These are phyloP conservation scores for Scotopteryx bipunctaria DNA, from an alignment of 2,888 invertebrate genomes.

Conservation along the genomic window DNA sequence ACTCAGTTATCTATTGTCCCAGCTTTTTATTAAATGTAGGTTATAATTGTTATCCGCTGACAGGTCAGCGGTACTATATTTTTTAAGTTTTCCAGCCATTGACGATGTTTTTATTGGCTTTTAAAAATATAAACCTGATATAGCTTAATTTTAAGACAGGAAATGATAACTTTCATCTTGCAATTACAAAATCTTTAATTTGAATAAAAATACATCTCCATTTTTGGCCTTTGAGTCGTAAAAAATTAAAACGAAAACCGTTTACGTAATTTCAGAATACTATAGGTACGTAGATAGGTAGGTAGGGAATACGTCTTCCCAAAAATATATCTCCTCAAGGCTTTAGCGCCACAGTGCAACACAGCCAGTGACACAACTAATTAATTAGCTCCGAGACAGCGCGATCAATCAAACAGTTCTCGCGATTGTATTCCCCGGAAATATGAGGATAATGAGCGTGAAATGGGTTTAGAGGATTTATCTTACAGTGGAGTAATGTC, in stretches of 20 bases:
- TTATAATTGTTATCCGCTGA: no score
- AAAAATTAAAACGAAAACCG: slow-evolving; percentile 6
- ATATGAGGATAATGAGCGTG: slow-evolving; percentile 4
- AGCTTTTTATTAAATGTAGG: not conserved
- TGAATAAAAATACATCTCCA: not conserved
- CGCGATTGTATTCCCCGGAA: slow-evolving; percentile 16
- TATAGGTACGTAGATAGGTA: not conserved
- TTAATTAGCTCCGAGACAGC: slow-evolving; percentile 15
- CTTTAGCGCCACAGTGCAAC: slow-evolving; percentile 24
- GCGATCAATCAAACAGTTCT: slow-evolving; percentile 25
- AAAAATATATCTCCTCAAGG: slow-evolving; percentile 13
- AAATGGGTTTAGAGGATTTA: slow-evolving; percentile 15
- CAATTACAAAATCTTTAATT: not conserved
- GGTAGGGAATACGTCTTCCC: not conserved
- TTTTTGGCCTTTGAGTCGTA: not conserved
- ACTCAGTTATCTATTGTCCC: not conserved
- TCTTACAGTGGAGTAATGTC: slow-evolving; percentile 5
- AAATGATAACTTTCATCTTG: not conserved
- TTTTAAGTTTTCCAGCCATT: no score
- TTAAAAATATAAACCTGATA: no score
- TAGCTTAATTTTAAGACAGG: no score
- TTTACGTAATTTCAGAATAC: slow-evolving; percentile 13
- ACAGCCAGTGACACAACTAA: slow-evolving; percentile 24
- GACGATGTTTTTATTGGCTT: no score
- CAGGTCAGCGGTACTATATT: no score